Base-by-base conservation (phyloP, 2,888 invertebrate genomes). In the Salpingus planirostris region DNA sequence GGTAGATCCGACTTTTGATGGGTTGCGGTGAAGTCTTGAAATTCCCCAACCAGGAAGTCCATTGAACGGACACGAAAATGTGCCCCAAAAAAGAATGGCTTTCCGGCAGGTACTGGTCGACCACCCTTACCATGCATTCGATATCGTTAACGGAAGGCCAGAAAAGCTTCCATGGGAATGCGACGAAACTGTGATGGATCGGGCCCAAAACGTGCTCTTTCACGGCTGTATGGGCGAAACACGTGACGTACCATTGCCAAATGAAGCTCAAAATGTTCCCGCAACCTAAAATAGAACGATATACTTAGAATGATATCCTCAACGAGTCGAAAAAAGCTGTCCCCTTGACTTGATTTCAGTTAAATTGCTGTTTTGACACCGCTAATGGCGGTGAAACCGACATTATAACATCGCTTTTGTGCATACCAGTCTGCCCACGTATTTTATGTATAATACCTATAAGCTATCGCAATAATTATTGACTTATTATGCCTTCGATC, bases 141-240 rank as follows among this genome's bases (percentile, higher is more conserved):
- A 86, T 64, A 52, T 85, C 80, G 18, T 65, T 62, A 10, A 76
- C 57, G 8, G 73, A 69, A 0, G 86, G 86, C 55, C 71, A 71
- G 50, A 85, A 80, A 40, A 72, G 69, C 27, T 78, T 70, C 86
- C 86, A 87, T 3, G 82, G 80, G 29, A 86, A 59, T 26, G 68
- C 65, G 1, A 73, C 59, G 33, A 86, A 69, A 31, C 76, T 73
- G 24, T 72, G 68, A 52, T 85, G 82, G 21, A 81, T 70, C 1
- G 77, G 74, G 21, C 68, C 66, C 13, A 80, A 60, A 24, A 85
- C 67, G 46, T 80, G 72, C 44, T 78, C 74, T 39, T 80, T 77
- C 8, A 81, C 71, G 1, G 75, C 70, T 14, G 42, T 36, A 39
- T 78, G 73, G 2, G 80, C 78, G 55, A 74, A 79, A 49, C 75